Evolutionary conservation across 92 coral and sea anemone genomes (phyloP), one percentile per base, ranked within the genome.

Genomic region (Actinernus sp.): DNA sequence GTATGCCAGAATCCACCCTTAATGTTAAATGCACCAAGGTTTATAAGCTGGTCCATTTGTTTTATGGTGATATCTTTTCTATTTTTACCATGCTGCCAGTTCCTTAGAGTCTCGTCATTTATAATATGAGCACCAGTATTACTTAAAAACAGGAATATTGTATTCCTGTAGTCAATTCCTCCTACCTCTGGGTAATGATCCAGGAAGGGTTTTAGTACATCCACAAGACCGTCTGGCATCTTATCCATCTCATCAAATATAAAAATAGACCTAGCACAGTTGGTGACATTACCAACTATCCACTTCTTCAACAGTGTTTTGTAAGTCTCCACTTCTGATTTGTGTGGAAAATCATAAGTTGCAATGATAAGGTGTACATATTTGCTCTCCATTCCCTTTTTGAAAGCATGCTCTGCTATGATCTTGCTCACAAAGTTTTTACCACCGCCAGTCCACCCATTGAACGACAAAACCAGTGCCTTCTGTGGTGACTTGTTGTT

Each of bases 401-500:
- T 72, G 61, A 65, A 93, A 2, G 86, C 38, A 67, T 86, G 84
- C 26, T 90, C 81, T 0, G 96, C 93, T 8, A 93, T 83, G 32
- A 90, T 72, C 31, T 77, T 78, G 79, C 97, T 90, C 14, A 93
- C 97, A 61, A 77, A 82, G 76, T 78, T 93, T 29, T 93, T 93
- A 2, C 98, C 98, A 26, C 91, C 67, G 31, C 98, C 98, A 0
- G 98, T 93, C 97, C 97, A 93, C 38, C 98, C 98, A 72, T 93
- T 87, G 50, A 93, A 90, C 18, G 98, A 93, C 37, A 93, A 62
- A 24, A 87, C 92, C 57, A 93, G 55, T 3, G 98, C 93, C 45
- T 93, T 93, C 3, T 34, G 40, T 2, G 98, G 97, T 3, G 78
- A 55, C 23, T 82, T 58, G 46, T 90, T 82, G 20, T 32, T 41